phyloP scores from a whole-genome alignment of 2,797 vertebrate genomes.

The Eospalax fontanierii region DNA sequence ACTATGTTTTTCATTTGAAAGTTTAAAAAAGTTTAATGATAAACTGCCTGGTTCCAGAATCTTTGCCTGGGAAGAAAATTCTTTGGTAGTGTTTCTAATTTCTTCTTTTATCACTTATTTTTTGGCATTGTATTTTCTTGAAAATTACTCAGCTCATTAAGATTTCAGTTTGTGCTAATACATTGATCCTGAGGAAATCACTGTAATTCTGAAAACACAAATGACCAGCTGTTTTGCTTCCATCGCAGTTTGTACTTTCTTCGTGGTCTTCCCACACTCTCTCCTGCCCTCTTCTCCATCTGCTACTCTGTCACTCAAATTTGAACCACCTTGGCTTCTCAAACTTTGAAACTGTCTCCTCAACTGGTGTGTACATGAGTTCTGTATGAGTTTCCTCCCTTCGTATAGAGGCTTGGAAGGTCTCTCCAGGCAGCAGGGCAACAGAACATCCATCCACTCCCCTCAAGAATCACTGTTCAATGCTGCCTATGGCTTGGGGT shows the following conservation, averaged over 20 bases:
- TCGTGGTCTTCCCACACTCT: background rate
- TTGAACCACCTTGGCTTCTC: background rate
- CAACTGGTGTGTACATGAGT: background rate
- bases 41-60: background rate
- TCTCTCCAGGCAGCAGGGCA: background rate
- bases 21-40: background rate
- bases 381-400: background rate
- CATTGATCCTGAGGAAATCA: background rate
- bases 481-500: background rate
- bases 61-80: background rate
- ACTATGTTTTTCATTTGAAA: conserved; percentile 36
- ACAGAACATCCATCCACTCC: background rate
- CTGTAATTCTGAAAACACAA: background rate
- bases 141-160: conserved; percentile 8
- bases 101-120: background rate
- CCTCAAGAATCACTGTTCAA: background rate
- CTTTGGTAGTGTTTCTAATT: background rate
- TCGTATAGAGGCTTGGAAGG: background rate
- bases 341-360: background rate
- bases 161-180: background rate
- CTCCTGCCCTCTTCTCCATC: background rate
- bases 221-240: background rate
- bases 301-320: background rate
- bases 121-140: background rate
- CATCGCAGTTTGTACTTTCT: background rate